Percentiles rank a stretch among this genome's conserved stretches.
Conservation (phyloP, 2,113 vertebrate genomes). For the Toxotes jaculatrix region DNA sequence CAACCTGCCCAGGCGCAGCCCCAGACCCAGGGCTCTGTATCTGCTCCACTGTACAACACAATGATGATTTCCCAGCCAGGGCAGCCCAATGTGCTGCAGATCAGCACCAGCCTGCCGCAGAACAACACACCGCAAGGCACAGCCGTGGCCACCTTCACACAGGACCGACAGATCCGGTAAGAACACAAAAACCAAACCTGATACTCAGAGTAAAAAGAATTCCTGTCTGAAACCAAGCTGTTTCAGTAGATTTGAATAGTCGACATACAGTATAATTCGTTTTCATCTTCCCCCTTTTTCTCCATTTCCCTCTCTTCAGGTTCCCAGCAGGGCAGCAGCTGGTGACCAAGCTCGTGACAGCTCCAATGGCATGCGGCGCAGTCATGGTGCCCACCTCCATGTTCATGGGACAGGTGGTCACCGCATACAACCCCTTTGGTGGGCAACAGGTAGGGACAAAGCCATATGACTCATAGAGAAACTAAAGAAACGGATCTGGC, state of each 20-base stretch:
- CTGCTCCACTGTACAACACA: slow-evolving; percentile 92
- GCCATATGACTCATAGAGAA: slow-evolving; percentile 5
- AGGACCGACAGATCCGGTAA: slow-evolving; percentile 93
- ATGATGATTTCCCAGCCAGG: slow-evolving; percentile 97
- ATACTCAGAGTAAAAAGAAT: neutral
- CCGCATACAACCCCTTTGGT: slow-evolving; percentile 88
- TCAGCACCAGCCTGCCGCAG: slow-evolving; percentile 90
- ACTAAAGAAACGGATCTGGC: neutral
- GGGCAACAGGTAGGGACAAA: slow-evolving; percentile 75
- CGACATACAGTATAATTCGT: neutral
- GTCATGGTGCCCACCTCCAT: slow-evolving; percentile 98
- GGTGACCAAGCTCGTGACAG: slow-evolving; percentile 95
- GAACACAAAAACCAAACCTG: neutral
- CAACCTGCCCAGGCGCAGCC: slow-evolving; percentile 78
- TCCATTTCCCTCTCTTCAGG: slow-evolving; percentile 76
- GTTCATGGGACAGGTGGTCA: slow-evolving; percentile 98
- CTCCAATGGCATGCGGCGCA: slow-evolving; percentile 92
- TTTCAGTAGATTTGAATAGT: neutral
- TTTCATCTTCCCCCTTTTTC: neutral
- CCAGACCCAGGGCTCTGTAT: slow-evolving; percentile 83
- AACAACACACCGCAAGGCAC: slow-evolving; percentile 89
- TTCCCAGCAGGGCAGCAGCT: slow-evolving; percentile 96
- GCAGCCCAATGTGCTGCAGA: slow-evolving; percentile 90
- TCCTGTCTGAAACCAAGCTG: neutral
- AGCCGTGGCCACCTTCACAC: slow-evolving; percentile 90